phyloP scores from a whole-genome alignment of 2,113 vertebrate species.

The Synodontis membranacea region DNA sequence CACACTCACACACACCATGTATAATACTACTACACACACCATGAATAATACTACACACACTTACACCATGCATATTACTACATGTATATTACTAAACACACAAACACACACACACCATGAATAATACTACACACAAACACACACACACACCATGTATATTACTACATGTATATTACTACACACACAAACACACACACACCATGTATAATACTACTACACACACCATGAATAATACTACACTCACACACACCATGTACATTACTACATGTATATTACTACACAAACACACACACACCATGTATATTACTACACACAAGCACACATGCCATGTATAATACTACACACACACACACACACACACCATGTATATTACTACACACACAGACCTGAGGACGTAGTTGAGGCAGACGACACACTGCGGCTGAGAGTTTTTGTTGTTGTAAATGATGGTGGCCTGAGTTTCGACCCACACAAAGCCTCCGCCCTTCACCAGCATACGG shows the following conservation, averaged over 20 bases:
- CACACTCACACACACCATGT: conserved; percentile 49
- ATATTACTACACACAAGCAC: background rate
- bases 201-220: too few species aligned
- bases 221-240: background rate
- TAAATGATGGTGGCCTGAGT: conserved; percentile 99
- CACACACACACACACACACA: background rate
- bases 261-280: too few species aligned
- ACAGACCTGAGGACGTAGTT: conserved; percentile 94
- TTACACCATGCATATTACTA: conserved; percentile 59
- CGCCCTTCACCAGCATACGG: conserved; percentile 93
- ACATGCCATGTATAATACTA: conserved; percentile 73
- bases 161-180: too few species aligned
- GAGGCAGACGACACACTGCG: conserved; percentile 96
- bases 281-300: background rate
- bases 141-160: background rate
- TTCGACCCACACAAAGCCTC: conserved; percentile 97
- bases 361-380: background rate
- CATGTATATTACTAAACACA: too few species aligned
- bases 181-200: too few species aligned
- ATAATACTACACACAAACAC: background rate
- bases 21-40: background rate
- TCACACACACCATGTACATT: conserved; percentile 61
- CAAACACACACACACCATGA: background rate
- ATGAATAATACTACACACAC: too few species aligned
- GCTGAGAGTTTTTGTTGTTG: conserved; percentile 97